A percentile compares a stretch with the other conserved stretches of the same genome.
phyloP scores from a whole-genome alignment of 2,888 invertebrate species.

The Caenorhabditis imperialis region DNA sequence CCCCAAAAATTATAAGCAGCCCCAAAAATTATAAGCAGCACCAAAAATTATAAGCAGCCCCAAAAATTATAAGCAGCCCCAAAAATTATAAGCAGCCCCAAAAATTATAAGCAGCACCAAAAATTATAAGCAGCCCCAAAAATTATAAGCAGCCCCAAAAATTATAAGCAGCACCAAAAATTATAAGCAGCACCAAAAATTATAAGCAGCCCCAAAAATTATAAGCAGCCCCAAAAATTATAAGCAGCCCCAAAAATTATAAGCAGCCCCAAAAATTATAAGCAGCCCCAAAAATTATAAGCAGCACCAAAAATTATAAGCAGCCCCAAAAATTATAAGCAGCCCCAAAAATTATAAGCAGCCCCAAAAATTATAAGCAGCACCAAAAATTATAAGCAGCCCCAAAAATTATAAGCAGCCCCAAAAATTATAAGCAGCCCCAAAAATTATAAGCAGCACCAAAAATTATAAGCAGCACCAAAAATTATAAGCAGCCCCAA shows the following conservation, averaged over 20 bases:
- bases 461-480: too few relatives aligned
- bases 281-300: not conserved
- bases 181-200: slow-evolving; percentile 1
- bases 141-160: not conserved
- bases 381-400: too few relatives aligned
- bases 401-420: slow-evolving; percentile 3
- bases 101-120: slow-evolving; percentile 3
- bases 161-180: too few relatives aligned
- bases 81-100: too few relatives aligned
- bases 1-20: too few relatives aligned
- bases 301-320: too few relatives aligned
- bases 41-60: too few relatives aligned
- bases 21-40: slow-evolving; percentile 3
- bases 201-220: too few relatives aligned
- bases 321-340: too few relatives aligned
- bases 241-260: too few relatives aligned
- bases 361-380: not conserved
- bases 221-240: not conserved
- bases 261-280: slow-evolving; percentile 4
- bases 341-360: slow-evolving; percentile 4
- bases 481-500: slow-evolving; percentile 3
- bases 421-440: too few relatives aligned
- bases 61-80: not conserved
- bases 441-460: not conserved
- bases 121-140: too few relatives aligned